phyloP scores from a whole-genome alignment of 23 tunicate species.

The Ciona savignyi region DNA sequence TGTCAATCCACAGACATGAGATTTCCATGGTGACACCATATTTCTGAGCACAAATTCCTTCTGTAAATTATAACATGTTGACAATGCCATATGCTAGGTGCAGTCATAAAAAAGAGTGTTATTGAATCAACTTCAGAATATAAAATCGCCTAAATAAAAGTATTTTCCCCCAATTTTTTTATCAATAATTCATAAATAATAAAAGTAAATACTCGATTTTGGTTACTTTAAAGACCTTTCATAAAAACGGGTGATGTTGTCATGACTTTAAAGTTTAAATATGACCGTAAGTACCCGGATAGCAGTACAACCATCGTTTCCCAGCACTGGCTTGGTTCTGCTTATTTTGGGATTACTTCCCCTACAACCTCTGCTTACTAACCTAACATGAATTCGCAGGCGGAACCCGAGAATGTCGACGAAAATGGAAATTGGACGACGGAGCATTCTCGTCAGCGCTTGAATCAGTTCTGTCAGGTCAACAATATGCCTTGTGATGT shows the following conservation, averaged over 20 bases:
- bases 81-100: not conserved
- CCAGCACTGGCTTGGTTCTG: no score
- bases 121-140: no score
- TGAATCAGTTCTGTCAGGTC: conserved; percentile 68
- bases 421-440: conserved; percentile 94
- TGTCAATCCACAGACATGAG: conserved; percentile 29
- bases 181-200: no score
- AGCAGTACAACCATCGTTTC: no score
- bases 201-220: no score
- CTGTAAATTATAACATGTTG: not conserved
- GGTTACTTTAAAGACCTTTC: no score
- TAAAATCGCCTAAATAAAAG: no score
- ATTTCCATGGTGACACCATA: not conserved
- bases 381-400: not conserved
- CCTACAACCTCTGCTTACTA: no score
- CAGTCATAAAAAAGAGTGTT: not conserved
- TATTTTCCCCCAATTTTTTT: no score
- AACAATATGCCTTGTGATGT: conserved; percentile 68
- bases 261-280: not conserved
- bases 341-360: no score
- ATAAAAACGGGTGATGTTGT: not conserved
- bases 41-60: conserved; percentile 8
- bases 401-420: conserved; percentile 44
- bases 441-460: conserved; percentile 69
- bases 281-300: no score